Percentiles rank a stretch among this genome's conserved stretches.
Evolutionary conservation across 2,113 vertebrate genomes (phyloP).

Genomic region (Leuciscus idus): DNA sequence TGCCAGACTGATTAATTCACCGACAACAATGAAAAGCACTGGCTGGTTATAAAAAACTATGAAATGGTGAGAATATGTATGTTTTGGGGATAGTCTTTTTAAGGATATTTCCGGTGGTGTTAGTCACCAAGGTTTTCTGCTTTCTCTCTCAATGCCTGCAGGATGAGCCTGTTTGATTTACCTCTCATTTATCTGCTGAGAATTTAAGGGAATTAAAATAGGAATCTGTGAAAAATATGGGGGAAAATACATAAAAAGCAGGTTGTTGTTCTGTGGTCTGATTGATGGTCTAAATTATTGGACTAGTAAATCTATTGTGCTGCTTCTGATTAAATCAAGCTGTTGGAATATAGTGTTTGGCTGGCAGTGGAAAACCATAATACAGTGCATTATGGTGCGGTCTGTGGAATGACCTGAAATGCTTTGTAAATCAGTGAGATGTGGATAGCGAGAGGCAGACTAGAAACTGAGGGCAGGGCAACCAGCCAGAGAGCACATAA

Average conservation of each 20-base stretch:
- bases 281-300: background rate
- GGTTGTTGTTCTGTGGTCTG: background rate
- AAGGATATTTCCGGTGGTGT: background rate
- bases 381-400: background rate
- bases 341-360: background rate
- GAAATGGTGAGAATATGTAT: background rate
- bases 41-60: background rate
- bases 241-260: background rate
- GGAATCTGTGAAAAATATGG: constrained; percentile 1
- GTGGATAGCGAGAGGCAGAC: background rate
- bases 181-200: constrained; percentile 1
- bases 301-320: background rate
- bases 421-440: constrained; percentile 12
- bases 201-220: background rate
- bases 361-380: background rate
- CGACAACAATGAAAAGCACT: constrained; percentile 9
- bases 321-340: constrained; percentile 31
- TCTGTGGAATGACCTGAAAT: constrained; percentile 21
- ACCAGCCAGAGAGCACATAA: constrained; percentile 2
- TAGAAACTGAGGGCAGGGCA: background rate
- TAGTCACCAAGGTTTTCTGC: background rate
- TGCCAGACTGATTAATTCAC: background rate
- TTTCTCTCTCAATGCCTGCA: background rate
- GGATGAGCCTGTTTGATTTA: constrained; percentile 14
- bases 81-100: background rate